These are phyloP conservation scores for Macropus fuliginosus DNA, from an alignment of 2,797 vertebrate species.

Conservation along the genomic window DNA sequence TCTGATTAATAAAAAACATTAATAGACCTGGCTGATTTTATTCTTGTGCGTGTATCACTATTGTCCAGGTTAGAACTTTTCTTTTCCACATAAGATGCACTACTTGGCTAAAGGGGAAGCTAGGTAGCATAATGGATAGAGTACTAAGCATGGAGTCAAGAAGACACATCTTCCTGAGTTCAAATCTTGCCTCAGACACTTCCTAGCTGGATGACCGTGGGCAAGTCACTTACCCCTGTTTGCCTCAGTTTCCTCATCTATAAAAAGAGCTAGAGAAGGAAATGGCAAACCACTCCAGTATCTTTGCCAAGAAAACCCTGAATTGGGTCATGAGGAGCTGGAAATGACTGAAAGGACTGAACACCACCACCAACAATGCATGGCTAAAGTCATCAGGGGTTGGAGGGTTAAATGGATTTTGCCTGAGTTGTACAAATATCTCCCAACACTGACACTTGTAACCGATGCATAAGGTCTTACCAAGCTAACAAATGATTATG, in stretches of 20 bases:
- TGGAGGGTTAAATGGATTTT: conserved; percentile 15
- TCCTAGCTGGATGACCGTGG: background rate
- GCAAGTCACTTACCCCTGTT: background rate
- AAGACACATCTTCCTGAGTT: background rate
- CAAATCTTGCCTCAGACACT: background rate
- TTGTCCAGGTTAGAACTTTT: background rate
- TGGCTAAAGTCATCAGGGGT: background rate
- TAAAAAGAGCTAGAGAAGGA: background rate
- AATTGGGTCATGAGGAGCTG: background rate
- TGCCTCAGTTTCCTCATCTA: background rate
- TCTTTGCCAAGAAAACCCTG: background rate
- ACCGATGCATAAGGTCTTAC: conserved; percentile 7
- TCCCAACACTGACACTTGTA: background rate
- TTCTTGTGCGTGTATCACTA: background rate
- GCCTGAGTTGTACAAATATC: conserved; percentile 17
- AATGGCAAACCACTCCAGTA: background rate
- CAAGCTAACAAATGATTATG: conserved; percentile 52
- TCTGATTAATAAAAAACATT: no score
- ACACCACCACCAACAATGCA: background rate
- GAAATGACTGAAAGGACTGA: no score
- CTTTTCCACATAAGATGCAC: background rate
- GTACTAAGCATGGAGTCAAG: background rate
- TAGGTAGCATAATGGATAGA: background rate
- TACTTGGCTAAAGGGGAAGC: background rate
- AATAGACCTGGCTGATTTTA: background rate